These are phyloP conservation scores for Liodrosophila aerea DNA, from an alignment of 2,888 invertebrate genomes.

Conservation along the genomic window DNA sequence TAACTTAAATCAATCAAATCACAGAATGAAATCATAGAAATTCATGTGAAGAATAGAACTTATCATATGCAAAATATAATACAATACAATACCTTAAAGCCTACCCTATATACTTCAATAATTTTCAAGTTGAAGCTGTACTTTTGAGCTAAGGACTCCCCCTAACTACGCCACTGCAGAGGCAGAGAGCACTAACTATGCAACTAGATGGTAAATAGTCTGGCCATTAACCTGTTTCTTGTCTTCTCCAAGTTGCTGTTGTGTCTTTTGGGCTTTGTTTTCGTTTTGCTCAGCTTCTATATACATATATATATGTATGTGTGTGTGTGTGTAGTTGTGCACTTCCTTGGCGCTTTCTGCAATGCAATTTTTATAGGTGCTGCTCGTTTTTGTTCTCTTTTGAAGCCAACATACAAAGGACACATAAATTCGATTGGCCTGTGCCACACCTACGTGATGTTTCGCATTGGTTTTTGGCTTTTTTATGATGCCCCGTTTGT, in stretches of 20 bases:
- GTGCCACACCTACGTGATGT: conserved; percentile 37
- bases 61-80: too few species aligned
- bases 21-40: too few species aligned
- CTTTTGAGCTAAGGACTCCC: too few species aligned
- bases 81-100: too few species aligned
- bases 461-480: conserved; percentile 43
- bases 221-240: conserved; percentile 54
- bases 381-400: conserved; percentile 6
- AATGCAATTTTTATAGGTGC: conserved; percentile 13
- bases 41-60: too few species aligned
- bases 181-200: too few species aligned
- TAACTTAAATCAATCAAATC: too few species aligned
- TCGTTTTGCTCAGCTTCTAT: conserved; percentile 11
- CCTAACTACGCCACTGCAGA: too few species aligned
- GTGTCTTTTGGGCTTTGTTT: conserved; percentile 15
- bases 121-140: too few species aligned
- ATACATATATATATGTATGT: neutral
- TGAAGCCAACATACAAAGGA: conserved; percentile 55
- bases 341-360: conserved; percentile 38
- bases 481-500: conserved; percentile 42
- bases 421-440: conserved; percentile 60
- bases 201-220: neutral
- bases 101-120: too few species aligned
- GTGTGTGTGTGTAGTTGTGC: conserved; percentile 8
- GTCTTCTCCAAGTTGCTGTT: conserved; percentile 10